Evolutionary conservation across 2,797 vertebrate species (phyloP), one percentile per base, ranked within the genome.

Genomic region (Chelidonichthys spinosus): DNA sequence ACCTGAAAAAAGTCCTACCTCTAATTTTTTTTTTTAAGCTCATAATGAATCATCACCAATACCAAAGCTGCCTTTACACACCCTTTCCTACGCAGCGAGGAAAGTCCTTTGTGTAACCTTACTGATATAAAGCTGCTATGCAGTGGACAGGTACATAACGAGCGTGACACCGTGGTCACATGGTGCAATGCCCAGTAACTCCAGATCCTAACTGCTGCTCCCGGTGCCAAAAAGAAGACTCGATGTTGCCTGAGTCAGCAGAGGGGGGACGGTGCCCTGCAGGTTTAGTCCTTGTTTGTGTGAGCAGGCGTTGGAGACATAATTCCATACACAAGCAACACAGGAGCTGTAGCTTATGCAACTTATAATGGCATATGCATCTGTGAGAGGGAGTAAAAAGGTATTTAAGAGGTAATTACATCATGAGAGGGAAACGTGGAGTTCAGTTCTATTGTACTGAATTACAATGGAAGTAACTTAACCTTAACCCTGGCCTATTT

Each of bases 191-290:
- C 87, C 88, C 70, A 47, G 76, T 59, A 4, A 60, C 79, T 73
- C 69, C 77, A 81, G 84, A 87, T 88, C 79, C 32, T 74, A 78
- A 25, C 66, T 74, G 43, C 63, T 59, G 54, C 60, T 25, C 11
- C 35, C 0, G 2, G 18, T 84, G 90, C 89, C 87, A 92, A 72
- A 78, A 85, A 86, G 86, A 92, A 87, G 88, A 76, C 90, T 84
- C 89, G 66, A 85, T 87, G 74, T 81, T 72, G 72, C 79, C 88
- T 91, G 91, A 93, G 86, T 93, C 91, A 91, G 92, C 91, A 92
- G 78, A 82, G 81, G 37, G 9, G 58, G 54, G 72, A 85, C 42
- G 87, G 86, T 78, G 83, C 86, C 79, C 81, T 76, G 86, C 72
- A 82, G 90, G 79, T 85, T 76, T 63, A 72, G 60, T 59, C 39